A percentile compares a stretch with the other conserved stretches of the same genome.
Evolutionary conservation across 1,140 invertebrate species (phyloP).

Genomic region (Branchinecta lindahli): DNA sequence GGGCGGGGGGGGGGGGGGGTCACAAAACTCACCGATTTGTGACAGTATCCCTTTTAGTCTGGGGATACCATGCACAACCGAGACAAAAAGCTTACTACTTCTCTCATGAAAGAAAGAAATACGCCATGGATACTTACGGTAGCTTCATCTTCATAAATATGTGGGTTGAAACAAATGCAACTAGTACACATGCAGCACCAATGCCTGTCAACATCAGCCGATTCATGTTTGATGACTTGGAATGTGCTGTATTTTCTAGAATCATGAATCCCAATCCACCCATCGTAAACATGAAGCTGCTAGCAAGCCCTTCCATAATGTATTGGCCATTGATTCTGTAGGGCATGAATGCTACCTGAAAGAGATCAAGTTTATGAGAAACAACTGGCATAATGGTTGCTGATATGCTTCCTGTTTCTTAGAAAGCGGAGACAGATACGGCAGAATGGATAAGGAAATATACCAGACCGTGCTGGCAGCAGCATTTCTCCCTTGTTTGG

Average conservation of each 20-base stretch:
- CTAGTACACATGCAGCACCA: constrained; percentile 78
- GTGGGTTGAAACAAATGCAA: constrained; percentile 92
- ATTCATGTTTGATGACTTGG: constrained; percentile 79
- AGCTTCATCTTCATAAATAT: constrained; percentile 99
- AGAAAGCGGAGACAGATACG: constrained; percentile 11
- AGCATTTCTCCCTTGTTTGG: not conserved
- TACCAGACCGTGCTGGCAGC: not conserved
- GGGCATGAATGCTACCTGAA: constrained; percentile 89
- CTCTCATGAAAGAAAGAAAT: constrained; percentile 21
- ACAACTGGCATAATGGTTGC: constrained; percentile 17
- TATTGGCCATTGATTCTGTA: constrained; percentile 97
- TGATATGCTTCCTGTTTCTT: constrained; percentile 13
- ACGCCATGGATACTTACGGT: constrained; percentile 43
- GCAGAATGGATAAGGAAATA: not conserved
- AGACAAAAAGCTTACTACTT: too few species aligned
- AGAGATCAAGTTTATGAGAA: constrained; percentile 12
- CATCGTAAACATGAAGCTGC: constrained; percentile 87
- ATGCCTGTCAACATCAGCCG: constrained; percentile 76
- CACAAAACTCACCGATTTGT: too few species aligned
- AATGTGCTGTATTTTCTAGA: constrained; percentile 81
- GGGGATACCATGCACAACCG: too few species aligned
- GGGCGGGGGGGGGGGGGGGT: too few species aligned
- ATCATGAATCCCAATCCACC: constrained; percentile 94
- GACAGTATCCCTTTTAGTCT: too few species aligned
- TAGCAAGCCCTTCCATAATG: constrained; percentile 95